Evolutionary conservation across 2,113 vertebrate genomes (phyloP).

Genomic region (Corythornis madagascariensis): DNA sequence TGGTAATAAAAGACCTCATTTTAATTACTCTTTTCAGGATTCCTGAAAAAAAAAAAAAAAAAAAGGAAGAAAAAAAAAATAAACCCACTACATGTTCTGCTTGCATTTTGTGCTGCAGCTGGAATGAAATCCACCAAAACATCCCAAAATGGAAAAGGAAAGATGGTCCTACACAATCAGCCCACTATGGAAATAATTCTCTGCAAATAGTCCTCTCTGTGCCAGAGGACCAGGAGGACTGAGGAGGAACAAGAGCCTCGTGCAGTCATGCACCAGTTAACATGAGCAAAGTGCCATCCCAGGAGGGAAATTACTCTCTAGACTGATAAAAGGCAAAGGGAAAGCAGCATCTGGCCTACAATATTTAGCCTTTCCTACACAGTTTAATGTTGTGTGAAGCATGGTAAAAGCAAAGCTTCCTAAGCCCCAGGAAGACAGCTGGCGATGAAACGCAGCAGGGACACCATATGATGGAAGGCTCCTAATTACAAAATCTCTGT

Average conservation of each 20-base stretch:
- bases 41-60: not conserved
- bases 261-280: constrained; percentile 33
- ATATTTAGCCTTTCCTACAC: constrained; percentile 58
- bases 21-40: not conserved
- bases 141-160: not conserved
- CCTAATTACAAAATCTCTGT: constrained; percentile 53
- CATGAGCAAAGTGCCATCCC: constrained; percentile 37
- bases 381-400: constrained; percentile 69
- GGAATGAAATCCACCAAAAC: not conserved
- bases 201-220: not conserved
- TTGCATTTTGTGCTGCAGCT: not conserved
- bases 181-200: not conserved
- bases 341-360: constrained; percentile 65
- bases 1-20: not conserved
- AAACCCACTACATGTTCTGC: not conserved
- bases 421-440: constrained; percentile 37
- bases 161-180: not conserved
- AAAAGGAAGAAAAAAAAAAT: no score
- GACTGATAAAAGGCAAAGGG: constrained; percentile 52
- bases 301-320: constrained; percentile 56
- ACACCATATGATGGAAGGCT: constrained; percentile 43
- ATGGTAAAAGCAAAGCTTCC: constrained; percentile 53
- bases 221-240: not conserved
- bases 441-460: constrained; percentile 20
- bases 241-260: constrained; percentile 4